Percentiles rank a stretch among this genome's conserved stretches.
Conservation (phyloP, 1,140 invertebrate species). For the Leguminivora glycinivorella region DNA sequence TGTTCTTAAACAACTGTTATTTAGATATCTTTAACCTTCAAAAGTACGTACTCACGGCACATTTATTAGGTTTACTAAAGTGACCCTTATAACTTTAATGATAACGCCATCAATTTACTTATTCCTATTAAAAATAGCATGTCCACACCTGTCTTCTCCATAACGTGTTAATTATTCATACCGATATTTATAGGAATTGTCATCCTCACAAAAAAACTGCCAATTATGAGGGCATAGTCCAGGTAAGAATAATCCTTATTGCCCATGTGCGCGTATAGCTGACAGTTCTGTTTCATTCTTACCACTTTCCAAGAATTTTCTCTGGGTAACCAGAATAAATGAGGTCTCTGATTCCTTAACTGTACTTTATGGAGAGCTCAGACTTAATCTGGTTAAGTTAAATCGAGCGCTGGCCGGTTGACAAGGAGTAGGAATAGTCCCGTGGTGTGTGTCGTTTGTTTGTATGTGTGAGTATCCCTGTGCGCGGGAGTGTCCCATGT, state of each 20-base stretch:
- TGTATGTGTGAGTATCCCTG: constrained; percentile 53
- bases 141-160: constrained; percentile 37
- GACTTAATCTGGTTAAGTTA: not conserved
- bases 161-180: constrained; percentile 30
- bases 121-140: constrained; percentile 24
- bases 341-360: not conserved
- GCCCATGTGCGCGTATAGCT: constrained; percentile 39
- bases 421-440: not conserved
- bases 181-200: constrained; percentile 49
- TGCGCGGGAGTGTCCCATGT: constrained; percentile 62
- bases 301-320: constrained; percentile 30
- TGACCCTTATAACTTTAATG: too few relatives aligned
- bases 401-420: not conserved
- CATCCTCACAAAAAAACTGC: constrained; percentile 46
- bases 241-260: constrained; percentile 53
- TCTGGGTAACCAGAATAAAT: constrained; percentile 7
- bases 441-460: constrained; percentile 33
- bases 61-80: too few relatives aligned
- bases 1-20: too few relatives aligned
- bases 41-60: too few relatives aligned
- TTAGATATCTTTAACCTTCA: too few relatives aligned
- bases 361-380: not conserved
- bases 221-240: constrained; percentile 48
- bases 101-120: too few relatives aligned
- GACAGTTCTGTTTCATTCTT: constrained; percentile 33